A percentile compares a stretch with the other conserved stretches of the same genome.
phyloP scores from a whole-genome alignment of 1,140 invertebrate species.

The Drosophila jambulina region DNA sequence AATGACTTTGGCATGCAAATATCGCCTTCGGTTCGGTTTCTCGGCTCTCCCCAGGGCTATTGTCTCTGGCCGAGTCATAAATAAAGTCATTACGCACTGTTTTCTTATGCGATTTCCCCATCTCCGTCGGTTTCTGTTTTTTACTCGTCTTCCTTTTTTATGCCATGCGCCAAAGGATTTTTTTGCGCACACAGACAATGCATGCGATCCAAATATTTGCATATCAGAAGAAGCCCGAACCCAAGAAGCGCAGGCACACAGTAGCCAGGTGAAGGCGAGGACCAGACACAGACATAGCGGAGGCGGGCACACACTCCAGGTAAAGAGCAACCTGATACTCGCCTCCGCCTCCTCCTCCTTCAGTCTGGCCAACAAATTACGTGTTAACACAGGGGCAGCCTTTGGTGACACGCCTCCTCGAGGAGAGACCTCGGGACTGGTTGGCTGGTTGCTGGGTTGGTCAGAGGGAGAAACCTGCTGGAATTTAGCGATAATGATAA shows the following conservation, averaged over 20 bases:
- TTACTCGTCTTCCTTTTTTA: background rate
- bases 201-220: conserved; percentile 68
- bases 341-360: conserved; percentile 9
- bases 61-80: conserved; percentile 67
- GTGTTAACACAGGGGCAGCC: conserved; percentile 74
- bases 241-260: conserved; percentile 14
- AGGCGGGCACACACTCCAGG: conserved; percentile 32
- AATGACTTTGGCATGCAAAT: conserved; percentile 70
- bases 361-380: conserved; percentile 64
- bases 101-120: conserved; percentile 13
- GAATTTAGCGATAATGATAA: conserved; percentile 74
- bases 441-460: conserved; percentile 11
- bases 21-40: conserved; percentile 45
- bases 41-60: conserved; percentile 41
- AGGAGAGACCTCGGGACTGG: conserved; percentile 16
- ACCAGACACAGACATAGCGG: background rate
- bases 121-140: background rate
- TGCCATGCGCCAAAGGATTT: conserved; percentile 43
- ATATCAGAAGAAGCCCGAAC: conserved; percentile 51
- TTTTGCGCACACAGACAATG: conserved; percentile 26
- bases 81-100: conserved; percentile 79
- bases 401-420: conserved; percentile 63
- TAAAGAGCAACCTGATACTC: conserved; percentile 43
- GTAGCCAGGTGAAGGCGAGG: conserved; percentile 28
- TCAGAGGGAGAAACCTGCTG: conserved; percentile 29